Conservation (phyloP, 2,888 invertebrate species). For the Diadegma fenestrale region DNA sequence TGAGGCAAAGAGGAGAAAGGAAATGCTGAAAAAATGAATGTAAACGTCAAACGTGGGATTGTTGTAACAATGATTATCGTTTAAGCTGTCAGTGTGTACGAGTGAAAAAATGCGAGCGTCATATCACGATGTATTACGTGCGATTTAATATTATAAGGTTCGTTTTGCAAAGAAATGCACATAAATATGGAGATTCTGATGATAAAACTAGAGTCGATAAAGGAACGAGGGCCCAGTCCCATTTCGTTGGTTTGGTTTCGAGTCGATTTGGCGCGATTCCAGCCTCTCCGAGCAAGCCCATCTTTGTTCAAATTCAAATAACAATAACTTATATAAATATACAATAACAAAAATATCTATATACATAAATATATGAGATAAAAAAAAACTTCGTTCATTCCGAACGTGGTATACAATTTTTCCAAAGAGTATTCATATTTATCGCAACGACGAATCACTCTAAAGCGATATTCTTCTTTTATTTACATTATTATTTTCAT, state of each 20-base stretch:
- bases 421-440: constrained; percentile 79
- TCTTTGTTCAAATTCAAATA: constrained; percentile 29
- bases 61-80: constrained; percentile 26
- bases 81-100: constrained; percentile 44
- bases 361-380: constrained; percentile 8
- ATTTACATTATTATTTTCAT: neutral
- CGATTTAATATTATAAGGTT: constrained; percentile 35
- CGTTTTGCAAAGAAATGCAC: constrained; percentile 10
- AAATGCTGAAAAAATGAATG: constrained; percentile 39
- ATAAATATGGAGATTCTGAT: constrained; percentile 22
- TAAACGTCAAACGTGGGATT: constrained; percentile 39
- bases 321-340: constrained; percentile 3
- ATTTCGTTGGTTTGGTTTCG: neutral
- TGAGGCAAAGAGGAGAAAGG: neutral
- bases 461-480: neutral
- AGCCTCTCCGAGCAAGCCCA: neutral
- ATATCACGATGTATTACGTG: constrained; percentile 33
- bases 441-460: constrained; percentile 57
- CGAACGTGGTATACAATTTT: constrained; percentile 62
- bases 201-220: neutral
- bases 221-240: neutral
- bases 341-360: constrained; percentile 24
- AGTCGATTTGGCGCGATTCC: neutral
- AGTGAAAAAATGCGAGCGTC: constrained; percentile 33
- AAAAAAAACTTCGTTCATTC: constrained; percentile 46